A percentile compares a stretch with the other conserved stretches of the same genome.
Conservation (phyloP, 2,888 invertebrate genomes). For the Tanypteryx hageni region DNA sequence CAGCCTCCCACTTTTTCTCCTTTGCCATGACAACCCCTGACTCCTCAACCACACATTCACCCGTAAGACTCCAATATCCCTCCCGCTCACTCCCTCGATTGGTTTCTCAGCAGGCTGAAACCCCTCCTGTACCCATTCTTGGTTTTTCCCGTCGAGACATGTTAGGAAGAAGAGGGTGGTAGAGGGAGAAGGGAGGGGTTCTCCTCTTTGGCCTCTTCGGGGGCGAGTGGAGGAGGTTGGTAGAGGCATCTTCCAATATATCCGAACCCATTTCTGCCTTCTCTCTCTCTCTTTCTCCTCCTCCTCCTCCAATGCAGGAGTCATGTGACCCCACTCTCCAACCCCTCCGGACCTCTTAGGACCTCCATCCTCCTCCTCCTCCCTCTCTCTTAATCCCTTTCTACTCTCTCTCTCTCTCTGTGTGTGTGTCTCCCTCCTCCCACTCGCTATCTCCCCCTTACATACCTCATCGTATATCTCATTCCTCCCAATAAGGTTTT, state of each 20-base stretch:
- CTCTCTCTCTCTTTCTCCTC: background rate
- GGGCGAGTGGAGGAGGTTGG: background rate
- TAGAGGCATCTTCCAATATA: constrained; percentile 21
- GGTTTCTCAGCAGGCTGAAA: constrained; percentile 20
- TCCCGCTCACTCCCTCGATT: constrained; percentile 30
- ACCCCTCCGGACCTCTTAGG: background rate
- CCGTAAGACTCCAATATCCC: constrained; percentile 1
- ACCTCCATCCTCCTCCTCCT: background rate
- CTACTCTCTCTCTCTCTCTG: background rate
- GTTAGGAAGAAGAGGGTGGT: background rate
- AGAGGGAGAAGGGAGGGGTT: too few relatives aligned
- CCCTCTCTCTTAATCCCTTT: background rate
- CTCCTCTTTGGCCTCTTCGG: too few relatives aligned
- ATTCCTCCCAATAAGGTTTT: constrained; percentile 51
- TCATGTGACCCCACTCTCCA: background rate
- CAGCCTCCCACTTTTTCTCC: background rate
- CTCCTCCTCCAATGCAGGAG: background rate
- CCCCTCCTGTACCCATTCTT: constrained; percentile 34
- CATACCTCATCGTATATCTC: constrained; percentile 20
- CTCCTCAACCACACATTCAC: background rate
- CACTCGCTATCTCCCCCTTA: background rate
- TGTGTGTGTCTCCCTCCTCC: background rate
- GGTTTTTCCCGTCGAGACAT: constrained; percentile 5
- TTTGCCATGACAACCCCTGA: constrained; percentile 51
- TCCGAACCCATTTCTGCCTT: background rate